These are phyloP conservation scores for Pseudomyrmex pallidus DNA, from an alignment of 1,140 invertebrate species.

Conservation along the genomic window DNA sequence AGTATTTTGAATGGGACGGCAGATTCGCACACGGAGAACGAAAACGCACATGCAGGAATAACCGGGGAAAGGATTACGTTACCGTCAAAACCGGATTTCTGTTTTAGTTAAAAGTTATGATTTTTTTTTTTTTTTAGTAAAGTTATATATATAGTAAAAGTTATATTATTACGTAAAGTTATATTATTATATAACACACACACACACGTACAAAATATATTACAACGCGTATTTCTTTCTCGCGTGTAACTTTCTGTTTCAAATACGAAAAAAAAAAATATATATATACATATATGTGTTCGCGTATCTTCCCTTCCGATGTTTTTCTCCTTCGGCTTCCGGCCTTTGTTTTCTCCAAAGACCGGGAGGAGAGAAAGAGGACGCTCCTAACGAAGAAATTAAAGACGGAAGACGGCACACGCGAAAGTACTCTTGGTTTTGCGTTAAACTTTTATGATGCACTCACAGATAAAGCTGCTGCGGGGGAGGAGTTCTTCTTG, in stretches of 20 bases:
- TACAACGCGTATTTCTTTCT: too few species aligned
- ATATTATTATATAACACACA: too few species aligned
- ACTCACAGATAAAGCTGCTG: slow-evolving; percentile 52
- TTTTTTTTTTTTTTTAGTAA: too few species aligned
- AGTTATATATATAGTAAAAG: too few species aligned
- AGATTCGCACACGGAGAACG: background rate
- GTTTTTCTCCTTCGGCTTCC: slow-evolving; percentile 11
- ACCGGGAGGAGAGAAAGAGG: background rate
- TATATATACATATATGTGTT: background rate
- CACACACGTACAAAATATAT: too few species aligned
- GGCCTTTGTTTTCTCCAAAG: slow-evolving; percentile 30
- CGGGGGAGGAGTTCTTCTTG: slow-evolving; percentile 11
- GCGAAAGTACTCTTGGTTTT: slow-evolving; percentile 55
- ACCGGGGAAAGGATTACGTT: background rate
- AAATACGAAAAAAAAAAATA: background rate
- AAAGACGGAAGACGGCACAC: slow-evolving; percentile 35
- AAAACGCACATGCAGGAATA: background rate
- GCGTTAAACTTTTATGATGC: slow-evolving; percentile 66
- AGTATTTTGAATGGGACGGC: background rate
- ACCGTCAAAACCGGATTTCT: background rate
- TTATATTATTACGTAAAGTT: too few species aligned
- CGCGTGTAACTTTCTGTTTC: too few species aligned
- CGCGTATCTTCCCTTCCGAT: too few species aligned
- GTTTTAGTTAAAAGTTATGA: background rate
- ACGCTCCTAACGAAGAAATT: slow-evolving; percentile 66